A percentile compares a stretch with the other conserved stretches of the same genome.
Conservation (phyloP, 2,113 vertebrate genomes). For the Halichoeres trimaculatus region DNA sequence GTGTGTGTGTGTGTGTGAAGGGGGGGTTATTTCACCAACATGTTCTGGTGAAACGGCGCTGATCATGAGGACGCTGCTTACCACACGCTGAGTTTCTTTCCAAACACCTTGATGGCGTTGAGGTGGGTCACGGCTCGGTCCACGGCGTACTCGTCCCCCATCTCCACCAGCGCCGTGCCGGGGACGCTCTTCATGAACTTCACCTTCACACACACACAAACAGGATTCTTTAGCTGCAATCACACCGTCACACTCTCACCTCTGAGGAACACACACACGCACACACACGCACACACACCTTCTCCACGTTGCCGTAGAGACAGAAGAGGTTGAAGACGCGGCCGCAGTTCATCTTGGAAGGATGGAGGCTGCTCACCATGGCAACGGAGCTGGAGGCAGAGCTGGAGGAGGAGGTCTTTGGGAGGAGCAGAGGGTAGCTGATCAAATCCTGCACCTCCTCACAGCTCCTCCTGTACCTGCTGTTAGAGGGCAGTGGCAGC, state of each 20-base stretch:
- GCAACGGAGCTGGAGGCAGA: conserved; percentile 92
- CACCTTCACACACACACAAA: conserved; percentile 83
- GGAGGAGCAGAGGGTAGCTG: conserved; percentile 90
- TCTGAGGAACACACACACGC: no score
- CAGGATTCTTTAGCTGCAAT: no score
- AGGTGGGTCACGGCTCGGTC: conserved; percentile 97
- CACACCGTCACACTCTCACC: no score
- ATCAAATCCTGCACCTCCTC: conserved; percentile 94
- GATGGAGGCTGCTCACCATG: conserved; percentile 96
- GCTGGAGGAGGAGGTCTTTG: conserved; percentile 90
- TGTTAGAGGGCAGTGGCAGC: conserved; percentile 89
- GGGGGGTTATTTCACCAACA: no score
- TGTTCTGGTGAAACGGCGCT: no score
- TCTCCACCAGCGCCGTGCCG: conserved; percentile 95
- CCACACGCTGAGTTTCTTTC: conserved; percentile 97
- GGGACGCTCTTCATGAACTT: conserved; percentile 99
- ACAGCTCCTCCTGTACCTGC: conserved; percentile 90
- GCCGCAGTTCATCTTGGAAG: conserved; percentile 96
- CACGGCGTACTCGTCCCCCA: conserved; percentile 97
- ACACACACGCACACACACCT: conserved; percentile 79
- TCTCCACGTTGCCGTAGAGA: conserved; percentile 98
- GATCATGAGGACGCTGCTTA: no score
- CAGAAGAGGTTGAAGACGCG: conserved; percentile 98
- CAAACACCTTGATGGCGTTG: conserved; percentile 96
- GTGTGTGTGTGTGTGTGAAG: no score